These are phyloP conservation scores for Catharus fuscescens DNA, from an alignment of 2,113 vertebrate species.

Conservation along the genomic window DNA sequence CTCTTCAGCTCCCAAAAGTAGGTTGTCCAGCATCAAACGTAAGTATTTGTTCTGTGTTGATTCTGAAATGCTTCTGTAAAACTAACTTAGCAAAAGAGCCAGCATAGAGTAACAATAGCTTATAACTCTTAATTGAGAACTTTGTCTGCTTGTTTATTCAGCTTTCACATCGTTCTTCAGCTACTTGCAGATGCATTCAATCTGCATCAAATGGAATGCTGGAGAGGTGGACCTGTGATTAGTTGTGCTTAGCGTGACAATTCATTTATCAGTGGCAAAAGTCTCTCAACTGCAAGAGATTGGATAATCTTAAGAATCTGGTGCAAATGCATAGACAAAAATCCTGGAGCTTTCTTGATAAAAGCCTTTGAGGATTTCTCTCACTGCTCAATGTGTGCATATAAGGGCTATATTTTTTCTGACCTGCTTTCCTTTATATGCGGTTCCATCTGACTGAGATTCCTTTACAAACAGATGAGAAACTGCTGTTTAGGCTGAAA, in stretches of 20 bases:
- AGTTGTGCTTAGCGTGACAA: neutral
- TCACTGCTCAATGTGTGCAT: neutral
- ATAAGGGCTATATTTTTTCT: neutral
- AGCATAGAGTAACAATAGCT: neutral
- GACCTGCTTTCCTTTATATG: neutral
- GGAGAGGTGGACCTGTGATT: neutral
- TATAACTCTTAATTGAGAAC: neutral
- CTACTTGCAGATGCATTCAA: neutral
- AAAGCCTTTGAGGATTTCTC: neutral
- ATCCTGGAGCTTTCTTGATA: neutral
- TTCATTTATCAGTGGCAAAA: neutral
- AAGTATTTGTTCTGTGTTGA: conserved; percentile 64
- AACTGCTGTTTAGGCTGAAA: neutral
- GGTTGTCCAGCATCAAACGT: conserved; percentile 87
- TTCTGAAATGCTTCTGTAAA: neutral
- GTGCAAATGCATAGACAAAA: neutral
- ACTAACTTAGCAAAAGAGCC: neutral
- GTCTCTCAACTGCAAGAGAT: neutral
- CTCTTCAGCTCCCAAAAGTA: conserved; percentile 86
- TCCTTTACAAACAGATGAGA: neutral
- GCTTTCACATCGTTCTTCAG: neutral
- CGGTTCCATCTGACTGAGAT: neutral
- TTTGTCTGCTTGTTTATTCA: neutral
- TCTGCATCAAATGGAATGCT: neutral
- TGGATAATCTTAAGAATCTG: neutral